Evolutionary conservation across 2,888 invertebrate genomes (phyloP).

Genomic region (Temnothorax unifasciatus): DNA sequence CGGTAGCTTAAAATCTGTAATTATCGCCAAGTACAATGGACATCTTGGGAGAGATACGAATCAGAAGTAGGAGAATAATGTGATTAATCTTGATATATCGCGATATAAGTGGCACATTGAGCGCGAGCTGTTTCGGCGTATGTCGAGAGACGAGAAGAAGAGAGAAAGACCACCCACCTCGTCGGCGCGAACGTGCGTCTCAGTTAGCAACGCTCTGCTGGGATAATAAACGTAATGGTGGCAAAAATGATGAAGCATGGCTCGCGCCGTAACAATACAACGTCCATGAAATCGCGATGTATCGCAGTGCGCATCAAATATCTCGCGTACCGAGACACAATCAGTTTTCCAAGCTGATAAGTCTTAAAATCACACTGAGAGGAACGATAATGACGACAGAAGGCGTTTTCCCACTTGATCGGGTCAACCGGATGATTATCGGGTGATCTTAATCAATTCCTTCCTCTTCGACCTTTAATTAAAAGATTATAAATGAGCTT

Average conservation of each 20-base stretch:
- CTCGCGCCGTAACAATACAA: conserved; percentile 13
- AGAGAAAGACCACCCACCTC: conserved; percentile 57
- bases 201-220: conserved; percentile 38
- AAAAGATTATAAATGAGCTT: conserved; percentile 7
- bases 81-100: conserved; percentile 67
- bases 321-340: conserved; percentile 1
- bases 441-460: background rate
- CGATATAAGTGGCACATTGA: conserved; percentile 41
- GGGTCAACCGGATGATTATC: background rate
- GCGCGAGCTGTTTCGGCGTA: conserved; percentile 63
- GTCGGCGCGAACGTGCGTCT: conserved; percentile 44
- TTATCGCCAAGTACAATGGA: conserved; percentile 60
- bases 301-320: background rate
- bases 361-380: conserved; percentile 4
- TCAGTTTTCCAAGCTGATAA: background rate
- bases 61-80: conserved; percentile 63
- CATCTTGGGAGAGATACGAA: conserved; percentile 65
- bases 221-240: conserved; percentile 31
- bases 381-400: background rate
- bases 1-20: background rate
- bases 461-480: conserved; percentile 13
- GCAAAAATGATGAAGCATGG: conserved; percentile 27
- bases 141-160: conserved; percentile 28
- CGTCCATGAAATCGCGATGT: conserved; percentile 14
- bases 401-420: background rate